Conservation (phyloP, 1,140 invertebrate species). For the Epicauta chinensis region DNA sequence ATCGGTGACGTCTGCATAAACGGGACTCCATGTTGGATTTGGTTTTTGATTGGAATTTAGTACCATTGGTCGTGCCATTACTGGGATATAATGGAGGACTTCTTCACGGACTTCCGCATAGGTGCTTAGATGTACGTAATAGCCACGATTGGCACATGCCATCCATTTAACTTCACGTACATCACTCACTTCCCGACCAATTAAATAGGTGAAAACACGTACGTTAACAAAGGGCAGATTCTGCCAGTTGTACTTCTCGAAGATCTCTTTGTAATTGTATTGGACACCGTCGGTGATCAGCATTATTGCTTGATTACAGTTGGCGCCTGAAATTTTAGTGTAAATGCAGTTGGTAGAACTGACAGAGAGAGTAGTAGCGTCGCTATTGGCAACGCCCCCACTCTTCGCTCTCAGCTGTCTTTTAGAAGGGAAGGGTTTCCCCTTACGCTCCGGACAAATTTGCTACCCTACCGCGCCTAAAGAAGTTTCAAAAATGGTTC, state of each 20-base stretch:
- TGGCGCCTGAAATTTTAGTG: constrained; percentile 38
- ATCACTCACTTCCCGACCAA: constrained; percentile 52
- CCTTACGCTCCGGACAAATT: no score
- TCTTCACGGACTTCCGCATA: constrained; percentile 78
- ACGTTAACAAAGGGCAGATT: constrained; percentile 57
- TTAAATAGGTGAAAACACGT: constrained; percentile 82
- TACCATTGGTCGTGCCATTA: constrained; percentile 70
- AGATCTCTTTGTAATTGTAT: constrained; percentile 75
- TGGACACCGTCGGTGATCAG: constrained; percentile 85
- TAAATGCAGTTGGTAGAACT: background rate
- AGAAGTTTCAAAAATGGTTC: no score
- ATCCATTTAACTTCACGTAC: constrained; percentile 74
- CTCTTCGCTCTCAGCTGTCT: no score
- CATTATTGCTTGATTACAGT: constrained; percentile 84
- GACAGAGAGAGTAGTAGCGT: no score
- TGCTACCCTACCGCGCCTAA: no score
- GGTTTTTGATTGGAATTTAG: constrained; percentile 57
- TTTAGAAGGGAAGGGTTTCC: no score
- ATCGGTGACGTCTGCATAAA: constrained; percentile 69
- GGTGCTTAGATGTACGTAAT: constrained; percentile 76
- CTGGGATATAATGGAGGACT: constrained; percentile 72
- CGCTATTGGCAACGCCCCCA: no score
- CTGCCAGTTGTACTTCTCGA: constrained; percentile 69
- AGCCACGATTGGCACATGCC: constrained; percentile 80
- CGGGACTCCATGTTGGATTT: constrained; percentile 62